A percentile compares a stretch with the other conserved stretches of the same genome.
Conservation (phyloP, 2,113 vertebrate genomes). For the Puntigrus tetrazona region DNA sequence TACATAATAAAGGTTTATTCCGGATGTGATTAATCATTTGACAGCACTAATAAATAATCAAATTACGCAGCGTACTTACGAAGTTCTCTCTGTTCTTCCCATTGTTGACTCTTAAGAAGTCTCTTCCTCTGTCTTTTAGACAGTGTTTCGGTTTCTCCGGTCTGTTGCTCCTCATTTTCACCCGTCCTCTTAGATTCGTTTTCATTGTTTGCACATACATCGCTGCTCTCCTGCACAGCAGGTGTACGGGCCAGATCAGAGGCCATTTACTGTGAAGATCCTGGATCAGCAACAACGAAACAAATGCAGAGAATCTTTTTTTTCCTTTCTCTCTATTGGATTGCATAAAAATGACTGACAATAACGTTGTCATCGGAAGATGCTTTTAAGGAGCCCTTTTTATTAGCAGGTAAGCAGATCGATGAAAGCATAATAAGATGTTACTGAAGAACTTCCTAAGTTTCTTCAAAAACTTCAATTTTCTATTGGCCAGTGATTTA, state of each 20-base stretch:
- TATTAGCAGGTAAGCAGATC: not conserved
- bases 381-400: not conserved
- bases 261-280: not conserved
- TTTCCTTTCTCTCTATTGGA: not conserved
- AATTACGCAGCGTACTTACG: conserved; percentile 79
- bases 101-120: conserved; percentile 87
- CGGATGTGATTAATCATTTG: no score
- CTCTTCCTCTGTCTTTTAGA: conserved; percentile 93
- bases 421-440: not conserved
- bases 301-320: not conserved
- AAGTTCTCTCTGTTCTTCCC: conserved; percentile 91
- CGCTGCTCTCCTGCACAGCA: conserved; percentile 17
- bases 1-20: no score
- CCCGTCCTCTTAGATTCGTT: not conserved
- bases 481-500: not conserved
- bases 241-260: not conserved
- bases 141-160: conserved; percentile 58
- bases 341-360: not conserved
- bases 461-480: not conserved
- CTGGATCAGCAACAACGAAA: not conserved
- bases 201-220: conserved; percentile 11
- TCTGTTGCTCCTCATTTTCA: not conserved
- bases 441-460: not conserved
- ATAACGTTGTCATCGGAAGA: not conserved
- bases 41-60: no score